phyloP scores from a whole-genome alignment of 1,140 invertebrate genomes.

The Radopholus similis region DNA sequence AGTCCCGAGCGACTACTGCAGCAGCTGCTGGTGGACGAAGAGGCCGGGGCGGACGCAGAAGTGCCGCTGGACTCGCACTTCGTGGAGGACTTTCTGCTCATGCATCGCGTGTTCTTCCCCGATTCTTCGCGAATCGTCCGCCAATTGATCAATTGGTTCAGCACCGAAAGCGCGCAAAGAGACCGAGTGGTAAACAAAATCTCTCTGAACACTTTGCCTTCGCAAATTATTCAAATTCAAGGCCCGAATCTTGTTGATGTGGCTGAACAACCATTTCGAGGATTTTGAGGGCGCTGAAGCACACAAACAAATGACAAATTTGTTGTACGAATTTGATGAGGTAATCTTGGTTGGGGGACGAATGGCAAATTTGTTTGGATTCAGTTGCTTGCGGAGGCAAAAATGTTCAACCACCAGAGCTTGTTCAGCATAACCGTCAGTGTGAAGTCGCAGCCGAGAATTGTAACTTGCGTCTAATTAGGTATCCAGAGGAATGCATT shows the following conservation, averaged over 20 bases:
- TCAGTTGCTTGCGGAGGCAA: conserved; percentile 73
- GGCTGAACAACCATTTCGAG: conserved; percentile 99
- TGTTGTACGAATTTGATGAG: conserved; percentile 84
- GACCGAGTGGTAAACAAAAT: conserved; percentile 67
- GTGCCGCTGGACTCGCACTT: conserved; percentile 81
- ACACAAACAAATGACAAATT: conserved; percentile 90
- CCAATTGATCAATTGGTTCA: conserved; percentile 79
- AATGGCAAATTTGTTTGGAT: conserved; percentile 20
- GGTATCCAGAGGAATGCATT: not conserved
- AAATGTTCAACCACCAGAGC: conserved; percentile 74
- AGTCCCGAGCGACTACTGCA: conserved; percentile 83
- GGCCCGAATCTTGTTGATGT: conserved; percentile 85
- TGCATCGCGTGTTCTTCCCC: conserved; percentile 88
- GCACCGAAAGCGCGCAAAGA: conserved; percentile 69
- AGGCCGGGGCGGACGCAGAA: conserved; percentile 55
- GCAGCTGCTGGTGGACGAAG: conserved; percentile 81
- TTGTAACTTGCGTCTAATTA: conserved; percentile 69
- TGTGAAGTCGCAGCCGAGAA: conserved; percentile 85
- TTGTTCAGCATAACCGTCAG: conserved; percentile 92
- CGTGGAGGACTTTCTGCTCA: conserved; percentile 96
- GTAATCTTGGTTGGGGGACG: conserved; percentile 3
- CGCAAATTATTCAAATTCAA: not conserved
- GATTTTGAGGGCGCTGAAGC: conserved; percentile 79
- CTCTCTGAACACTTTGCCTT: not conserved
- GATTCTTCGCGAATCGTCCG: conserved; percentile 77